Conservation (phyloP, 1,140 invertebrate species). For the Drosophila cardini region DNA sequence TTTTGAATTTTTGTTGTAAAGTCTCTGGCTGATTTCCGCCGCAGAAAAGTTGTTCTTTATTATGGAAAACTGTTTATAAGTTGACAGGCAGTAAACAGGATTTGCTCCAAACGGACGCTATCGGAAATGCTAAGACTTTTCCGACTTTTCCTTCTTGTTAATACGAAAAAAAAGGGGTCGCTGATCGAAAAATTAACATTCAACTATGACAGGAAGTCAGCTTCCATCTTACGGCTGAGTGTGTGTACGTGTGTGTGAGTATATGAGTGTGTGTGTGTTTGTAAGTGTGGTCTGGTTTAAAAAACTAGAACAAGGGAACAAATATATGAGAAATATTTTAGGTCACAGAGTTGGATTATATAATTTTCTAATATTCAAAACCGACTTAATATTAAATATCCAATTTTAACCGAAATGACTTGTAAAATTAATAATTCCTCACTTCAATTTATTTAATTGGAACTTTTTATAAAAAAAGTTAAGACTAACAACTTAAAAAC, state of each 20-base stretch:
- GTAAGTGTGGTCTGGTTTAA: slow-evolving; percentile 33
- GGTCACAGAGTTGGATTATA: too few species aligned
- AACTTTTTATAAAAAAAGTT: too few species aligned
- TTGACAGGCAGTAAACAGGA: slow-evolving; percentile 81
- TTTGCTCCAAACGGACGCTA: slow-evolving; percentile 50
- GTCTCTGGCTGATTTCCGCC: slow-evolving; percentile 58
- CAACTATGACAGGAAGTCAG: slow-evolving; percentile 60
- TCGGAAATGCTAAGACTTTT: slow-evolving; percentile 60
- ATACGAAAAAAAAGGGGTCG: slow-evolving; percentile 29
- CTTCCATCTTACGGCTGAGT: slow-evolving; percentile 7
- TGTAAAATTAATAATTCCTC: too few species aligned
- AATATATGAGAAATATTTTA: not conserved
- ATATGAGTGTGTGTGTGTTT: not conserved
- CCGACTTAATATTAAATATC: too few species aligned
- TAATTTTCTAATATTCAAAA: too few species aligned
- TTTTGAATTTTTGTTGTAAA: slow-evolving; percentile 32
- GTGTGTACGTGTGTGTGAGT: not conserved
- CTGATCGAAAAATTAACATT: slow-evolving; percentile 58
- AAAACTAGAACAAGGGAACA: slow-evolving; percentile 44
- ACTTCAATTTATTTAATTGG: too few species aligned
- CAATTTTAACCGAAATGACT: too few species aligned
- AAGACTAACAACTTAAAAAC: too few species aligned
- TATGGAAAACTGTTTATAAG: slow-evolving; percentile 78
- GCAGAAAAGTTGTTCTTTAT: slow-evolving; percentile 69
- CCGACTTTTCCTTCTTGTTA: slow-evolving; percentile 23